These are phyloP conservation scores for Celastrina argiolus DNA, from an alignment of 2,888 invertebrate species.

Conservation along the genomic window DNA sequence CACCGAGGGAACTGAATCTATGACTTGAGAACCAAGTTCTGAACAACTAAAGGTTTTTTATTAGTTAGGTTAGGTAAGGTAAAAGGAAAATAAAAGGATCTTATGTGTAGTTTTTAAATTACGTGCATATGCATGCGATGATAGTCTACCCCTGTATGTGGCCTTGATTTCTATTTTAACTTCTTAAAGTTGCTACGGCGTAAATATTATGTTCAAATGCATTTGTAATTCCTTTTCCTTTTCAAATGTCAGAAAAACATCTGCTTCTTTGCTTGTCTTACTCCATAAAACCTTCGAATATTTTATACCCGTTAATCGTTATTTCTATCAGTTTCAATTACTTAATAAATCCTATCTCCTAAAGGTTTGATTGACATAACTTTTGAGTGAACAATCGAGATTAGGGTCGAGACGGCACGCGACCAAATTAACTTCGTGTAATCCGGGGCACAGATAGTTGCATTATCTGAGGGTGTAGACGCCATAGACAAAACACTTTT, in stretches of 20 bases:
- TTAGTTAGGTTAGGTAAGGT: too few relatives aligned
- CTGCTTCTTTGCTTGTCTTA: not conserved
- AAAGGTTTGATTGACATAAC: slow-evolving; percentile 53
- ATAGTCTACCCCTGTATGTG: too few relatives aligned
- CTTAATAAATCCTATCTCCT: slow-evolving; percentile 34
- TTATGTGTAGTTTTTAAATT: too few relatives aligned
- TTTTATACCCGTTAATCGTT: not conserved
- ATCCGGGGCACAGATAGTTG: slow-evolving; percentile 55
- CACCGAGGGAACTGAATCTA: too few relatives aligned
- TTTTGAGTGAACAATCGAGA: slow-evolving; percentile 41
- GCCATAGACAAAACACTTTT: slow-evolving; percentile 43
- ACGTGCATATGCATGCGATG: too few relatives aligned
- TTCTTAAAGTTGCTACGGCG: too few relatives aligned
- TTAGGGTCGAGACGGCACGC: slow-evolving; percentile 57
- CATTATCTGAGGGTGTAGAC: slow-evolving; percentile 61
- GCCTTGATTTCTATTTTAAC: too few relatives aligned
- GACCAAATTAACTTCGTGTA: slow-evolving; percentile 72
- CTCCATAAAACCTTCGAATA: not conserved
- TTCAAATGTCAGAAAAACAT: not conserved
- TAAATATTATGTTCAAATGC: too few relatives aligned
- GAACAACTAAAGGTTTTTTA: too few relatives aligned
- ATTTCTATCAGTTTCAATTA: slow-evolving; percentile 38
- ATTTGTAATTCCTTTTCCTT: not conserved
- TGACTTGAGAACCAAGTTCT: too few relatives aligned
- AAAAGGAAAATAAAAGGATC: too few relatives aligned